These are phyloP conservation scores for Bagarius yarrelli DNA, from an alignment of 2,113 vertebrate genomes.

Conservation along the genomic window DNA sequence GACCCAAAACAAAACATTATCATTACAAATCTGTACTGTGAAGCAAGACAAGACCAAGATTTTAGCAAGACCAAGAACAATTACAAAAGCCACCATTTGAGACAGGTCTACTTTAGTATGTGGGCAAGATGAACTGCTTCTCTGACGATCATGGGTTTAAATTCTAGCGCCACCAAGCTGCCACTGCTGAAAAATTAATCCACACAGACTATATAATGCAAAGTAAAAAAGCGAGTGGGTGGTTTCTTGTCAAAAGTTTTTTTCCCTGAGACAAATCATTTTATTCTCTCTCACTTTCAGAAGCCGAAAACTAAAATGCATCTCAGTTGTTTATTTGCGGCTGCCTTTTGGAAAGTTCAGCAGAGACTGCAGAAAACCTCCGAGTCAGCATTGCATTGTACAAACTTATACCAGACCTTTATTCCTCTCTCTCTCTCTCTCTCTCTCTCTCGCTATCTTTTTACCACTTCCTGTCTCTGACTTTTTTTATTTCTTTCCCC, in stretches of 20 bases:
- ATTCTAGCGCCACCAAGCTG: no score
- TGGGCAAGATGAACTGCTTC: no score
- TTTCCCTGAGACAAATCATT: not conserved
- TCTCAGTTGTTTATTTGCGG: not conserved
- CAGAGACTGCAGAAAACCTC: conserved; percentile 14
- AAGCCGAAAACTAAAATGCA: not conserved
- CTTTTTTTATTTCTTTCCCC: not conserved
- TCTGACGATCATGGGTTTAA: no score
- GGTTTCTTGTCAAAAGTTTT: conserved; percentile 10
- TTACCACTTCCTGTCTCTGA: conserved; percentile 24
- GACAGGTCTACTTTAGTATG: no score
- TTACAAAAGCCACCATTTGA: no score
- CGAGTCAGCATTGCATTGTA: conserved; percentile 14
- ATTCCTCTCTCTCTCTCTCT: conserved; percentile 12
- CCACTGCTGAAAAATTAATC: no score
- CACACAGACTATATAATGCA: no score
- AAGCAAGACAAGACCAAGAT: no score
- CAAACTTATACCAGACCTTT: not conserved
- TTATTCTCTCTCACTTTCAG: conserved; percentile 25
- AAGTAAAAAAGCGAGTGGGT: conserved; percentile 9
- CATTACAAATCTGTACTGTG: no score
- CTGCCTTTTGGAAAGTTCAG: conserved; percentile 41
- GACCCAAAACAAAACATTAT: no score
- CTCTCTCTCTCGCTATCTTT: not conserved
- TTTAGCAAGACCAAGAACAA: no score